Evolutionary conservation across 92 coral and sea anemone genomes (phyloP), one percentile per base, ranked within the genome.

Genomic region (Zoanthus sansibaricus): DNA sequence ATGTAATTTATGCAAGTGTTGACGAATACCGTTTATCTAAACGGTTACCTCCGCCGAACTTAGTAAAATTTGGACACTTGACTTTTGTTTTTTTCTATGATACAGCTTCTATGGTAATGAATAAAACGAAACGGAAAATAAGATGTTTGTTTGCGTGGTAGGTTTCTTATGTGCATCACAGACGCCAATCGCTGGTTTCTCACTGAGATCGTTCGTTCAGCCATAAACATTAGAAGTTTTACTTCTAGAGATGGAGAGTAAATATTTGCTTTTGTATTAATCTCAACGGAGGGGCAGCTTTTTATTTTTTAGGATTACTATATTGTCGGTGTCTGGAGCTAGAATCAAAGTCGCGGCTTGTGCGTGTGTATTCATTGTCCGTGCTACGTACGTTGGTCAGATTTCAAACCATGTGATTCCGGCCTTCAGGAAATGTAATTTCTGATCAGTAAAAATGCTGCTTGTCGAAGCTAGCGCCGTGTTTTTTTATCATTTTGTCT

Each of bases 1-100:
- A 74, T 93, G 94, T 95, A 95, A 95, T 95, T 89, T 95, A 95
- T 95, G 98, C 98, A 91, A 56, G 21, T 76, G 76, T 51, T 51
- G 87, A 83, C 72, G 71, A 83, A 71, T 82, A 49, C 71, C 68
- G 58, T 77, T 77, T 73, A 71, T 72, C 52, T 59, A 18, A 80
- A 80, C 85, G 85, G 46, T 64, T 32, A 55, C 58, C 46, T 46
- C 66, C 46, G 45, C 13, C 75, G 58, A 44, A 66, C 51, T 25
- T 11, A 48, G 54, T 9, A 9, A 20, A 20, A 7, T 44, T 46
- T 47, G 31, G 12, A 45, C 15, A n/a, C 30, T 54, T 64, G 45
- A 9, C 47, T 10, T 25, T 80, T 15, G 56, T 20, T 21, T 46
- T 16, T 31, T 37, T 12, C 16, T 64, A 12, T 31, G 51, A 47